Evolutionary conservation across 2,113 vertebrate genomes (phyloP), one percentile per base, ranked within the genome.

Genomic region (Fregetta grallaria): DNA sequence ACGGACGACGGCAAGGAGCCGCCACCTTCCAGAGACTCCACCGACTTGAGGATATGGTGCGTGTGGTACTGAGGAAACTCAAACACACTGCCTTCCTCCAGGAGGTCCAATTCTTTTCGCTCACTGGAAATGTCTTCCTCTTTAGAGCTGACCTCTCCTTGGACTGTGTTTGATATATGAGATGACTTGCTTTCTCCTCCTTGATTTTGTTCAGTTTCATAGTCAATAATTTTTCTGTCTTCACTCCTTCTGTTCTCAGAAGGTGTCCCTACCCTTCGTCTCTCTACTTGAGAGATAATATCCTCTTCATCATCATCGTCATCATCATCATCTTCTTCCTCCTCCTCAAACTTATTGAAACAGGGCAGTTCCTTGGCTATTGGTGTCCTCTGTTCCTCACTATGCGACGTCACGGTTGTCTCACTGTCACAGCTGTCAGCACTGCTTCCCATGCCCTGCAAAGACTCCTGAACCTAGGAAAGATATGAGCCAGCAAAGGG

Each of bases 361-460:
- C 92, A 97, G 18, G 97, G 95, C 40, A 98, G 97, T 53, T 99
- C 98, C 72, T 97, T 88, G 13, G 94, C 97, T 55, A 97, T 32
- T 0, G 98, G 98, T 15, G 98, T 99, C 92, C 95, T 96, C 62
- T 98, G 96, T 30, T 99, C 99, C 65, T 98, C 99, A 17, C 98
- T 98, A 47, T 98, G 98, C 0, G 99, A 99, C 0, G 98, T 99
- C 82, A 99, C 98, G 0, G 99, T 99, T 34, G 98, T 99, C 96
- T 99, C 99, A 36, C 99, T 99, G 97, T 99, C 99, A 96, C 99
- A 99, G 86, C 99, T 99, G 96, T 99, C 99, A 62, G 98, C 99
- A 34, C 99, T 99, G 70, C 98, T 98, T 80, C 98, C 98, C 98
- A 98, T 98, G 71, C 98, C 98, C 56, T 98, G 98, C 97, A 98